Percentiles rank a stretch among this genome's conserved stretches.
These are phyloP conservation scores for Propsilocerus akamusi DNA, from an alignment of 1,140 invertebrate species.

Conservation along the genomic window DNA sequence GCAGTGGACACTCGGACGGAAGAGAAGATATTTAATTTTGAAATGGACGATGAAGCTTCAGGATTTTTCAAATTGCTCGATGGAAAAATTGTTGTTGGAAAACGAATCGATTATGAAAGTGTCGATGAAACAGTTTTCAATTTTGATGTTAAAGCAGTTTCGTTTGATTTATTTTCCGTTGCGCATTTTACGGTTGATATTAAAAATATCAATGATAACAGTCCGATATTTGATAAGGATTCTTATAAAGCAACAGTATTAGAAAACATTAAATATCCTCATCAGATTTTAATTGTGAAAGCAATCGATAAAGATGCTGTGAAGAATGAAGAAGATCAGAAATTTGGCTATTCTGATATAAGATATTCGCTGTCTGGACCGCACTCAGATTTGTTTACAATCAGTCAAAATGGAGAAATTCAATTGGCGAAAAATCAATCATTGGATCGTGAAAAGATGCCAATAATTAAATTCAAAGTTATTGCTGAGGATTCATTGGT, in stretches of 20 bases:
- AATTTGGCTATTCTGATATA: slow-evolving; percentile 44
- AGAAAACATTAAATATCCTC: slow-evolving; percentile 47
- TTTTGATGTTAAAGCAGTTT: slow-evolving; percentile 50
- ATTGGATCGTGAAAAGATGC: slow-evolving; percentile 55
- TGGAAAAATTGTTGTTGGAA: slow-evolving; percentile 45
- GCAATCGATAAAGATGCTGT: slow-evolving; percentile 52
- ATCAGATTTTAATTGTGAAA: slow-evolving; percentile 43
- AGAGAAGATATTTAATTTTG: slow-evolving; percentile 38
- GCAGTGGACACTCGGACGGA: slow-evolving; percentile 53
- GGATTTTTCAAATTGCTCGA: slow-evolving; percentile 35
- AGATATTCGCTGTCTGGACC: slow-evolving; percentile 49
- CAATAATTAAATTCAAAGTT: slow-evolving; percentile 43
- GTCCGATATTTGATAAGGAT: slow-evolving; percentile 47
- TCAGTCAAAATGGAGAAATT: slow-evolving; percentile 43
- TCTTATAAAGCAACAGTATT: slow-evolving; percentile 46
- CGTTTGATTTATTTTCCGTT: slow-evolving; percentile 43
- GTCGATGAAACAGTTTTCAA: slow-evolving; percentile 42
- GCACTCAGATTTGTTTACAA: slow-evolving; percentile 46
- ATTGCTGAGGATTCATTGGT: slow-evolving; percentile 55
- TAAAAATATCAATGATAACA: slow-evolving; percentile 63
- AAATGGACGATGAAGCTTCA: slow-evolving; percentile 22
- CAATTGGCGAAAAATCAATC: slow-evolving; percentile 43
- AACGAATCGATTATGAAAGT: slow-evolving; percentile 54
- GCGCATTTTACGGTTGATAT: slow-evolving; percentile 50
- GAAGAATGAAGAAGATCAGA: slow-evolving; percentile 34